These are phyloP conservation scores for Cheilosia scutellata DNA, from an alignment of 2,888 invertebrate species.

Conservation along the genomic window DNA sequence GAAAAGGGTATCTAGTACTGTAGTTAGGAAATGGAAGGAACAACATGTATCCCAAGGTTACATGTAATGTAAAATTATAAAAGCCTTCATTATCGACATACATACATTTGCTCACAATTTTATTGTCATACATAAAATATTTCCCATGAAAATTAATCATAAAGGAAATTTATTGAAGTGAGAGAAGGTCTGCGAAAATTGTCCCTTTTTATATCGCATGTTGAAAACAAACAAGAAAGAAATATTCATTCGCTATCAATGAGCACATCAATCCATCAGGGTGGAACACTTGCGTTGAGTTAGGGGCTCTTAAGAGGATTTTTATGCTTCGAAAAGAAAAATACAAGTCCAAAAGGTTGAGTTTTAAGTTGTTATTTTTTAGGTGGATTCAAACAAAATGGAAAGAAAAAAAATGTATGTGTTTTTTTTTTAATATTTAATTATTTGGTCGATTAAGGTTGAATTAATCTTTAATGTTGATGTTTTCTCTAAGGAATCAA, in stretches of 20 bases:
- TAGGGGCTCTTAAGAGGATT: constrained; percentile 19
- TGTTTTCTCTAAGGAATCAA: background rate
- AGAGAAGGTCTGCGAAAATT: constrained; percentile 4
- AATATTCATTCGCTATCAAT: constrained; percentile 31
- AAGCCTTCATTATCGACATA: background rate
- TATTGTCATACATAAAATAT: constrained; percentile 19
- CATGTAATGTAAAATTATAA: too few species aligned
- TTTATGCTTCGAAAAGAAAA: constrained; percentile 7
- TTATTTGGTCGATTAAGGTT: background rate
- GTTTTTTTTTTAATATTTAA: constrained; percentile 19
- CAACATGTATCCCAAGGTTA: too few species aligned
- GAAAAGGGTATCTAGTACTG: background rate
- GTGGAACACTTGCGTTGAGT: constrained; percentile 18
- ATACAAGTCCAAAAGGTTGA: background rate
- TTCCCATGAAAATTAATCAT: constrained; percentile 47
- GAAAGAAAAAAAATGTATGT: constrained; percentile 8
- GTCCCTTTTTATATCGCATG: constrained; percentile 7
- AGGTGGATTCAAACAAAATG: background rate
- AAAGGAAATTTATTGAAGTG: constrained; percentile 40
- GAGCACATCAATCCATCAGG: constrained; percentile 36
- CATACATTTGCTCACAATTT: background rate
- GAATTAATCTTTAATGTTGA: constrained; percentile 8
- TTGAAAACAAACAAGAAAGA: constrained; percentile 4
- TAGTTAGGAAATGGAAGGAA: background rate
- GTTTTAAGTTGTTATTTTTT: background rate